These are phyloP conservation scores for Ornithoptera alexandrae DNA, from an alignment of 2,888 invertebrate genomes.

Conservation along the genomic window DNA sequence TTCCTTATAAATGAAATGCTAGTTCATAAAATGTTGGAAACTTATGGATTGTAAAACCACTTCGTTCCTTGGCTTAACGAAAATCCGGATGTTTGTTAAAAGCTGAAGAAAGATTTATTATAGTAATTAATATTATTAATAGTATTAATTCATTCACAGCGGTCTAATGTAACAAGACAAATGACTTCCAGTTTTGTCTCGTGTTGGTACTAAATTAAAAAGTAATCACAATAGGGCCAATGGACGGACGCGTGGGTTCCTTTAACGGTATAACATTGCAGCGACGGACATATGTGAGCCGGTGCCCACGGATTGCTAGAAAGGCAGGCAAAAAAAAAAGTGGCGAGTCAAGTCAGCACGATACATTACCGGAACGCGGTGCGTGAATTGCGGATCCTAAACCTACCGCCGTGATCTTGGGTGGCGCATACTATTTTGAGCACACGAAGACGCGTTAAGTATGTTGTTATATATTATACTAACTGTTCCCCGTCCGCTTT, in stretches of 20 bases:
- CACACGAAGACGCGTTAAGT: background rate
- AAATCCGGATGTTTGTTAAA: no score
- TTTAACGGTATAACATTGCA: slow-evolving; percentile 26
- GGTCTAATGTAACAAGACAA: background rate
- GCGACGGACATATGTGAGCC: slow-evolving; percentile 2
- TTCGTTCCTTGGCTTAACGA: no score
- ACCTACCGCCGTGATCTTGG: background rate
- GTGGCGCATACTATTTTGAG: slow-evolving; percentile 1
- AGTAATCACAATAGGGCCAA: slow-evolving; percentile 16
- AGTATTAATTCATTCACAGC: background rate
- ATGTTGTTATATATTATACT: background rate
- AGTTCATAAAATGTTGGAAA: no score
- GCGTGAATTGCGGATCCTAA: slow-evolving; percentile 4
- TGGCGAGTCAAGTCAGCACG: slow-evolving; percentile 8
- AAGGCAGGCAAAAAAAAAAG: slow-evolving; percentile 18
- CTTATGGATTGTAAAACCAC: no score
- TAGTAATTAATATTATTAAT: no score
- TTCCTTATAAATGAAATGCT: no score
- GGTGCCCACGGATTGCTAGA: slow-evolving; percentile 23
- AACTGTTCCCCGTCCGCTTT: no score
- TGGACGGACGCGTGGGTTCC: slow-evolving; percentile 10
- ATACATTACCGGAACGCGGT: slow-evolving; percentile 21
- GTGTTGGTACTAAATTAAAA: slow-evolving; percentile 23
- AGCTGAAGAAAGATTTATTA: no score
- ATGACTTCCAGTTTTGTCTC: background rate